phyloP scores from a whole-genome alignment of 2,113 vertebrate genomes.

The Craseonycteris thonglongyai region DNA sequence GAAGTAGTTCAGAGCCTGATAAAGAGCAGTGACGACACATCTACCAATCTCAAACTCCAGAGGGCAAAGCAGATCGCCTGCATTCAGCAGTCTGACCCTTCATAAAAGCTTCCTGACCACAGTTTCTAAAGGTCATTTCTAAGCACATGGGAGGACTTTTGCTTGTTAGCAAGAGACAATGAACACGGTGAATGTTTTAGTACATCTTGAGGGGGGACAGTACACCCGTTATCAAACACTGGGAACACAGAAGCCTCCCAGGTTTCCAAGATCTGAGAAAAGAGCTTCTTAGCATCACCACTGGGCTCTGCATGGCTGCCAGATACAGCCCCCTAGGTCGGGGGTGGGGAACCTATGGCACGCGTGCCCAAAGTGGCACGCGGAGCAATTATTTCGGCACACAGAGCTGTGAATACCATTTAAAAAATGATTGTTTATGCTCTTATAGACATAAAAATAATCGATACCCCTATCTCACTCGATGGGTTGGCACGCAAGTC shows the following conservation, averaged over 20 bases:
- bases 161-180: not conserved
- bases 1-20: not conserved
- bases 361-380: no score
- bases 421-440: no score
- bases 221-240: not conserved
- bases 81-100: not conserved
- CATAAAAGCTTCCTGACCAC: not conserved
- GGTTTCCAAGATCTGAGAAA: not conserved
- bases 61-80: not conserved
- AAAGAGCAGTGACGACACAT: not conserved
- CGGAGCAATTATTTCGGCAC: no score
- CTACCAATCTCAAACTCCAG: not conserved
- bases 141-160: not conserved
- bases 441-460: no score
- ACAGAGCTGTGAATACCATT: no score
- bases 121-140: not conserved
- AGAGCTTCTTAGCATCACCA: not conserved
- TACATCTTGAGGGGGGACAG: not conserved
- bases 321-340: no score
- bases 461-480: no score
- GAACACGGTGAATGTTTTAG: not conserved
- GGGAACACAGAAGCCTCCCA: not conserved
- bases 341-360: no score
- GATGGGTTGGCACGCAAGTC: no score
- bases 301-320: not conserved